phyloP scores from a whole-genome alignment of 2,888 invertebrate species.

The Rhodophaea formosa region DNA sequence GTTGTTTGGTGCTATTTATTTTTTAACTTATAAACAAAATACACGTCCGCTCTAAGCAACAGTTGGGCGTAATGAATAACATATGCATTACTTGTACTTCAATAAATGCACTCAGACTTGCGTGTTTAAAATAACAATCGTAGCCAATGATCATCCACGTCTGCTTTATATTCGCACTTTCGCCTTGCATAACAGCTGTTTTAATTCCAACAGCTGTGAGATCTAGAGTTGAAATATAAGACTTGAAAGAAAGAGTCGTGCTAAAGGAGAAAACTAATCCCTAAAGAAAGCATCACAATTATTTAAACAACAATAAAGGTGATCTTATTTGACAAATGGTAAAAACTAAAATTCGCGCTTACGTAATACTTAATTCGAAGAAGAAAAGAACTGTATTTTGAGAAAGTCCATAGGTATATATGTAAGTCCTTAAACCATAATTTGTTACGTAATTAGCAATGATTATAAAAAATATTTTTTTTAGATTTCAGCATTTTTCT shows the following conservation, averaged over 20 bases:
- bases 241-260: neutral
- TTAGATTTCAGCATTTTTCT: too few relatives aligned
- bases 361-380: too few relatives aligned
- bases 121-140: neutral
- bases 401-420: too few relatives aligned
- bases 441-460: too few relatives aligned
- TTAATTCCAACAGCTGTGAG: constrained; percentile 2
- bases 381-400: too few relatives aligned
- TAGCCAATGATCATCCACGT: neutral
- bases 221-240: constrained; percentile 1
- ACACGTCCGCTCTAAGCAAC: neutral
- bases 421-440: too few relatives aligned
- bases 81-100: too few relatives aligned
- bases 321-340: too few relatives aligned
- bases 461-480: too few relatives aligned
- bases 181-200: constrained; percentile 26
- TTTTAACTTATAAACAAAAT: neutral
- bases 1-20: neutral
- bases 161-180: constrained; percentile 22
- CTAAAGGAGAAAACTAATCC: neutral
- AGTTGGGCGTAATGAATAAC: neutral
- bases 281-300: too few relatives aligned
- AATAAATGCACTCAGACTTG: neutral
- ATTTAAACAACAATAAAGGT: too few relatives aligned
- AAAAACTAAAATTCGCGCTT: too few relatives aligned